These are phyloP conservation scores for Leptosomus discolor DNA, from an alignment of 2,113 vertebrate genomes.

Conservation along the genomic window DNA sequence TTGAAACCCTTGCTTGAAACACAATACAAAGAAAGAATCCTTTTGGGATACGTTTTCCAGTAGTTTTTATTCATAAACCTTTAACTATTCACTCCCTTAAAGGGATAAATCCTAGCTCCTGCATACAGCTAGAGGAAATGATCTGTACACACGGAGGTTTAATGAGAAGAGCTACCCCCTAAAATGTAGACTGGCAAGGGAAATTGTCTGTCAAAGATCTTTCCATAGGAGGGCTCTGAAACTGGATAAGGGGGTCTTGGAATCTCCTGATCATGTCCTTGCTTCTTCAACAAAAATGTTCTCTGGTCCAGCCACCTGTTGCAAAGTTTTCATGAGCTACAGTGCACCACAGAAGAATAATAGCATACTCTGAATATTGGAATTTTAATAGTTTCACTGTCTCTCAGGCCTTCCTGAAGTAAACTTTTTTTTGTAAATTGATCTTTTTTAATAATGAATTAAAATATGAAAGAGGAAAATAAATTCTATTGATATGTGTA, in stretches of 20 bases:
- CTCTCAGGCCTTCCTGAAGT: background rate
- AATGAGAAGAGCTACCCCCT: background rate
- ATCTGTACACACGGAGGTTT: background rate
- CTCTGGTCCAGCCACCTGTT: background rate
- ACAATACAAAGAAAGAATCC: background rate
- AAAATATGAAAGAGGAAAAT: background rate
- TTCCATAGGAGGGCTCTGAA: background rate
- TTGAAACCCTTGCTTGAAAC: background rate
- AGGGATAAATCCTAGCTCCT: background rate
- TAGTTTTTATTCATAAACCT: background rate
- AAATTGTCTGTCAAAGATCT: background rate
- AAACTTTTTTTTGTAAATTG: background rate
- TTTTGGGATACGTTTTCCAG: background rate
- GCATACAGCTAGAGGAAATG: background rate
- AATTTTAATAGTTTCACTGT: background rate
- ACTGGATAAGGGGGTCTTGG: background rate
- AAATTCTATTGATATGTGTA: background rate
- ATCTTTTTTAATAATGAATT: background rate
- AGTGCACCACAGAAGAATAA: background rate
- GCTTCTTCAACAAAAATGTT: background rate
- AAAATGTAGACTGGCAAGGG: background rate
- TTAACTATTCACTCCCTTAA: background rate
- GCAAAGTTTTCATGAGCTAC: background rate
- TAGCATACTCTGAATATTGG: background rate
- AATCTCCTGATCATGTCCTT: background rate